Conservation (phyloP, 1,140 invertebrate genomes). For the Drosophila orena region DNA sequence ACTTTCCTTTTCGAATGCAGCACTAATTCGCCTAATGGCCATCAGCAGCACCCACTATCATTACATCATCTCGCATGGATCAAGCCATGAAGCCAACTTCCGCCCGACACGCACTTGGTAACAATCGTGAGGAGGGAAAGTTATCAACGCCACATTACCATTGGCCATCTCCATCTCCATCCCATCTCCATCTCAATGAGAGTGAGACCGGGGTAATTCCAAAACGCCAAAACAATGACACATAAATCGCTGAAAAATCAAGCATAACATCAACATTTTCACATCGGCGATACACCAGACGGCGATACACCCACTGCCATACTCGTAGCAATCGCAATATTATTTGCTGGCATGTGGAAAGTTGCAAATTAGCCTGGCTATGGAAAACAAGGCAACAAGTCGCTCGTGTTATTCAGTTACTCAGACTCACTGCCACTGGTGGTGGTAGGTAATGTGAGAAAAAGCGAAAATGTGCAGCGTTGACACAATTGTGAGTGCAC, state of each 20-base stretch:
- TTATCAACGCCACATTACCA: conserved; percentile 64
- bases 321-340: neutral
- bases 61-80: conserved; percentile 61
- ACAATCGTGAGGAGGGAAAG: conserved; percentile 42
- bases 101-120: conserved; percentile 47
- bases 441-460: conserved; percentile 62
- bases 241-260: conserved; percentile 66
- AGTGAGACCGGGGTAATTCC: conserved; percentile 62
- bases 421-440: conserved; percentile 5
- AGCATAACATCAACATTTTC: conserved; percentile 62
- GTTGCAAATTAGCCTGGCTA: conserved; percentile 52
- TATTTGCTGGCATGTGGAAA: conserved; percentile 47
- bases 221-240: conserved; percentile 74
- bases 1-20: conserved; percentile 58
- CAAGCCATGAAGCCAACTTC: conserved; percentile 55
- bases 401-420: conserved; percentile 51
- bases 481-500: conserved; percentile 63
- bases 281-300: no score
- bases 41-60: conserved; percentile 57
- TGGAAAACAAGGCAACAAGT: conserved; percentile 70
- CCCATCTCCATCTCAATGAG: conserved; percentile 41
- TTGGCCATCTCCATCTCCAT: conserved; percentile 28
- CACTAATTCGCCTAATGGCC: conserved; percentile 39
- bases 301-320: conserved; percentile 8
- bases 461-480: conserved; percentile 58